A percentile compares a stretch with the other conserved stretches of the same genome.
Conservation (phyloP, 2,113 vertebrate species). For the Halichoeres trimaculatus region DNA sequence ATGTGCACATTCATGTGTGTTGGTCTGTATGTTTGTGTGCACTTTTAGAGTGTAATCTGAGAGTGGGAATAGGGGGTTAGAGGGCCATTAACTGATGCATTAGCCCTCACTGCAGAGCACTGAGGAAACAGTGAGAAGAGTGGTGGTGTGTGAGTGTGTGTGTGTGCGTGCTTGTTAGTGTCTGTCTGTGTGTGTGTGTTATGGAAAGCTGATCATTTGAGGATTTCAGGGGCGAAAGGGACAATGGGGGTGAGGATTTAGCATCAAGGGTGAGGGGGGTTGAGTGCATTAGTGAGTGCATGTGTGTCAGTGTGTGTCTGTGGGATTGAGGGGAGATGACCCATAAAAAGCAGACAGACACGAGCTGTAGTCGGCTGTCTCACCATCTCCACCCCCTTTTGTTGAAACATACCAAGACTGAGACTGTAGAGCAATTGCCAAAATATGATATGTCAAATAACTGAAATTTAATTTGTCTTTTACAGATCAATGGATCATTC, state of each 20-base stretch:
- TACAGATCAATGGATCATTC: neutral
- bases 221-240: constrained; percentile 69
- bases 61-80: constrained; percentile 63
- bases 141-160: constrained; percentile 15
- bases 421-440: neutral
- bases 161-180: constrained; percentile 25
- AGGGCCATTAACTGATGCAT: constrained; percentile 76
- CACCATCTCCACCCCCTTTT: neutral
- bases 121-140: constrained; percentile 24
- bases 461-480: neutral
- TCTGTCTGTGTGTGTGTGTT: constrained; percentile 6
- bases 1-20: constrained; percentile 5
- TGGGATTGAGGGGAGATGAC: constrained; percentile 69
- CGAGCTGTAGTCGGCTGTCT: constrained; percentile 39
- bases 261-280: constrained; percentile 55
- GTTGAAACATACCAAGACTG: neutral
- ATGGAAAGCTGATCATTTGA: constrained; percentile 35
- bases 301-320: constrained; percentile 56
- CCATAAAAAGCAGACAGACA: constrained; percentile 69
- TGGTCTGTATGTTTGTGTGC: constrained; percentile 23
- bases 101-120: constrained; percentile 58
- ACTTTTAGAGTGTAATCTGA: constrained; percentile 68
- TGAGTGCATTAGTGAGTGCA: constrained; percentile 68
- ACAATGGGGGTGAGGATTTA: constrained; percentile 75
- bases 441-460: neutral